A percentile compares a stretch with the other conserved stretches of the same genome.
phyloP scores from a whole-genome alignment of 2,888 invertebrate species.

The Trachelus tabidus region DNA sequence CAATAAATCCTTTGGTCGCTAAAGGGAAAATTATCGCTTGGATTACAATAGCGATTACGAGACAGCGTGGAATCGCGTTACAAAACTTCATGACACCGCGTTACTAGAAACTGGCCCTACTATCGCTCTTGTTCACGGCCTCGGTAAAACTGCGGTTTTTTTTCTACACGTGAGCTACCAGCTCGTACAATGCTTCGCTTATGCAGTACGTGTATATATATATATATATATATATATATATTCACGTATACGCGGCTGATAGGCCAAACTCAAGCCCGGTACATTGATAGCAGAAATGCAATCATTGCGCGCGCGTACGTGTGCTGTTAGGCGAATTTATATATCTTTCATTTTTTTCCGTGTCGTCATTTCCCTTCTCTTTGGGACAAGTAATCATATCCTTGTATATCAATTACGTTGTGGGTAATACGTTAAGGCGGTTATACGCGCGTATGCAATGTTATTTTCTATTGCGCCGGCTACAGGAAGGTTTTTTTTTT shows the following conservation, averaged over 20 bases:
- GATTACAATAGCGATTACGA: not conserved
- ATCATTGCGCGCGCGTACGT: constrained; percentile 29
- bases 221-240: not conserved
- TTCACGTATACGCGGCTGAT: constrained; percentile 16
- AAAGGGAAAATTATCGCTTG: not conserved
- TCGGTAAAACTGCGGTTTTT: constrained; percentile 23
- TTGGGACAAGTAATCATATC: not conserved
- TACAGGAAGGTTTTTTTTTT: not conserved
- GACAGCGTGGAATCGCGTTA: constrained; percentile 10
- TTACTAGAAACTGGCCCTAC: constrained; percentile 28
- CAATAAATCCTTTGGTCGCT: not conserved
- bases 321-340: constrained; percentile 24
- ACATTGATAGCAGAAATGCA: constrained; percentile 29
- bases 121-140: constrained; percentile 22
- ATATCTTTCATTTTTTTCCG: constrained; percentile 1
- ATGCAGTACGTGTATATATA: constrained; percentile 4
- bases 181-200: not conserved
- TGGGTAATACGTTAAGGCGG: not conserved
- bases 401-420: not conserved
- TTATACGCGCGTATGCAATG: not conserved
- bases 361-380: not conserved
- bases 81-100: constrained; percentile 19
- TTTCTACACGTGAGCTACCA: constrained; percentile 10
- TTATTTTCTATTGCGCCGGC: not conserved
- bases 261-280: constrained; percentile 21